Conservation (phyloP, 2,888 invertebrate genomes). For the Pantelozetes paolii region DNA sequence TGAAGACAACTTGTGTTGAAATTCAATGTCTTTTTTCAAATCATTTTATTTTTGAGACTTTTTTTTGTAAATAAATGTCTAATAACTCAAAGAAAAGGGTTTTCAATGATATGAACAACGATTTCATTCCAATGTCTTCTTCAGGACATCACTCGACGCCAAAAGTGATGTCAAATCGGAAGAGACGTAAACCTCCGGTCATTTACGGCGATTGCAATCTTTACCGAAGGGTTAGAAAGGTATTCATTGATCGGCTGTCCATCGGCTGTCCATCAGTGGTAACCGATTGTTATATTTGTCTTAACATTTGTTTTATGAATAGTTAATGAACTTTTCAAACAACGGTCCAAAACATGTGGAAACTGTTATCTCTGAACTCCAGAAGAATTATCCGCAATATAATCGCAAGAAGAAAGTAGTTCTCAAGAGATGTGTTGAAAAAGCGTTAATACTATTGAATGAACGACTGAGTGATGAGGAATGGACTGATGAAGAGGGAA, state of each 20-base stretch:
- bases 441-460: conserved; percentile 43
- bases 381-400: conserved; percentile 71
- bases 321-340: no score
- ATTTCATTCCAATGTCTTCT: conserved; percentile 10
- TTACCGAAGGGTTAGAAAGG: conserved; percentile 1
- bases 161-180: background rate
- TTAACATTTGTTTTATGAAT: no score
- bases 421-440: conserved; percentile 57
- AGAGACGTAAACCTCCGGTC: background rate
- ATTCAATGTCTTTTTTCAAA: background rate
- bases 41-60: background rate
- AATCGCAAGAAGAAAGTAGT: conserved; percentile 70
- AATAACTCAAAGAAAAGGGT: background rate
- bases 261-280: background rate
- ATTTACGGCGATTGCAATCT: conserved; percentile 18
- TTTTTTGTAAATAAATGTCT: no score
- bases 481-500: conserved; percentile 6
- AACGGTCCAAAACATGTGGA: no score
- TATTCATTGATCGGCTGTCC: background rate
- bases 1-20: background rate
- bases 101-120: background rate
- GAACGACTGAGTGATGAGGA: conserved; percentile 33
- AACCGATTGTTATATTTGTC: background rate
- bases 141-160: background rate
- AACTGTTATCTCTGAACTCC: conserved; percentile 59